Conservation (phyloP, 92 coral and sea anemone species). For the Palythoa caribaeorum region DNA sequence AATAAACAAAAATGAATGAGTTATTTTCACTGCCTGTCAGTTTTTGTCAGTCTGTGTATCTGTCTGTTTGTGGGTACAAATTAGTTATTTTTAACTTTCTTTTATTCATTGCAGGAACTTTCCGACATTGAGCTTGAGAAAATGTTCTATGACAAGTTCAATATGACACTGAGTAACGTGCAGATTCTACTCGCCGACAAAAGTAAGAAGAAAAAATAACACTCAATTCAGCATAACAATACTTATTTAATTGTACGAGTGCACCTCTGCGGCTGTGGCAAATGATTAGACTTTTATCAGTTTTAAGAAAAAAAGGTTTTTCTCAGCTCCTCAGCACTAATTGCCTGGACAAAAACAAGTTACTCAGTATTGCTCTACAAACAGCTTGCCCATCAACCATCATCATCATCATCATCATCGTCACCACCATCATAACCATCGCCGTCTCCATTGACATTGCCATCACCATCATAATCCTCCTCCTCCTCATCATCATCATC, state of each 20-base stretch:
- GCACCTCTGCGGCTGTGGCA: too few relatives aligned
- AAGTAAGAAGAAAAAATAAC: conserved; percentile 53
- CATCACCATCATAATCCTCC: background rate
- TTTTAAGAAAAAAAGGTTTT: too few relatives aligned
- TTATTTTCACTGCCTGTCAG: background rate
- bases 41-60: too few relatives aligned
- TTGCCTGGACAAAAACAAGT: too few relatives aligned
- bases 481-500: background rate
- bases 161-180: conserved; percentile 82
- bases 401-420: too few relatives aligned
- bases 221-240: background rate
- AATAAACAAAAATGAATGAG: background rate
- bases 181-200: conserved; percentile 87
- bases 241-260: background rate
- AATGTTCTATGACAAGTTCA: conserved; percentile 93
- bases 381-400: too few relatives aligned
- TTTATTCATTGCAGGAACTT: conserved; percentile 64
- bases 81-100: background rate
- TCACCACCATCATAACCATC: too few relatives aligned
- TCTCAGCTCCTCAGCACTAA: too few relatives aligned
- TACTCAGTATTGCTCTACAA: too few relatives aligned
- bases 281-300: too few relatives aligned
- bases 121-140: conserved; percentile 84
- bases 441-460: too few relatives aligned
- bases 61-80: too few relatives aligned